Conservation (phyloP, 2,113 vertebrate genomes). For the Podilymbus podiceps region DNA sequence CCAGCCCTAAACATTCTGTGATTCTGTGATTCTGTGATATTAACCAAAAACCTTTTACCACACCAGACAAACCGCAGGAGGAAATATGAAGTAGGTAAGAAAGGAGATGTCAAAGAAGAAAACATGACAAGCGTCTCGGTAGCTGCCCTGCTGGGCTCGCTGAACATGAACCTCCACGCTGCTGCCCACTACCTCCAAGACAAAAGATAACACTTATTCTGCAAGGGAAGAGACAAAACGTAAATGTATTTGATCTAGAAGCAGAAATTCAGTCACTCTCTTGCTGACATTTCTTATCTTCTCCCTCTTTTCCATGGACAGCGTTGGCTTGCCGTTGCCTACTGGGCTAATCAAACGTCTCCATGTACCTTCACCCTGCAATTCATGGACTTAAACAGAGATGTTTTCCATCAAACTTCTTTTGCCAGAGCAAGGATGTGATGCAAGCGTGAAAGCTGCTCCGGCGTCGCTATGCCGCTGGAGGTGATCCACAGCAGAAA, state of each 20-base stretch:
- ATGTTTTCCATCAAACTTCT: neutral
- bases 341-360: rapidly evolving
- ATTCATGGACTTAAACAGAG: neutral
- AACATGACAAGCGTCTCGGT: rapidly evolving
- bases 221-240: neutral
- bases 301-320: neutral
- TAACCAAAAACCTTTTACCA: neutral
- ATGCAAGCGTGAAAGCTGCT: no score
- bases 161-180: rapidly evolving
- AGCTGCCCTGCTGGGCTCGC: neutral
- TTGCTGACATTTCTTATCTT: rapidly evolving
- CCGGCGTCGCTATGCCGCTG: rapidly evolving
- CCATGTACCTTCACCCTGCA: rapidly evolving
- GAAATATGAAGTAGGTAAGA: neutral
- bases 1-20: no score
- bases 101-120: neutral
- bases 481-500: neutral
- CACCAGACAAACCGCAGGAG: no score
- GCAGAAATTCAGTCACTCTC: rapidly evolving
- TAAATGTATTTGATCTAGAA: neutral
- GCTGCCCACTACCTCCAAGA: neutral
- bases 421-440: neutral
- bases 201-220: neutral
- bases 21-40: no score
- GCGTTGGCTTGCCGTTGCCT: neutral